Evolutionary conservation across 2,113 vertebrate species (phyloP).

Genomic region (Hippocampus guttulatus): DNA sequence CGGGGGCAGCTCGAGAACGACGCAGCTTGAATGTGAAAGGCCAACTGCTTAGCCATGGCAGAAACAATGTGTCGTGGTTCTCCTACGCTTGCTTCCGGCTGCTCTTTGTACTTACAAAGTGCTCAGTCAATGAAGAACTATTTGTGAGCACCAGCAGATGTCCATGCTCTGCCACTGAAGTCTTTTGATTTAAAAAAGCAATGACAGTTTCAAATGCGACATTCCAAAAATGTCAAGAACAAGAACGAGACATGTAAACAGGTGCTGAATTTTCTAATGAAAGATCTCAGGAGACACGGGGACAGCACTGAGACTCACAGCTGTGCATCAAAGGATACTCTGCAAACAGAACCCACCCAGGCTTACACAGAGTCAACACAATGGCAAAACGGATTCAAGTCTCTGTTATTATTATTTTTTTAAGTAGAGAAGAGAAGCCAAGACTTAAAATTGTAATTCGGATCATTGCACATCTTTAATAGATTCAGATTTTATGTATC

Average conservation of each 20-base stretch:
- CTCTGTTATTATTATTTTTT: not conserved
- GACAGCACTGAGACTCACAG: conserved; percentile 42
- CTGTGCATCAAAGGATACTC: conserved; percentile 50
- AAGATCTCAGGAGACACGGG: conserved; percentile 58
- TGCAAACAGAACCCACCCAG: conserved; percentile 42
- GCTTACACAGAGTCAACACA: conserved; percentile 13
- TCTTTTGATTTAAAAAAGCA: conserved; percentile 47
- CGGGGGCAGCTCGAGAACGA: conserved; percentile 52
- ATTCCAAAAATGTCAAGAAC: conserved; percentile 61
- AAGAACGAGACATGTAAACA: conserved; percentile 51
- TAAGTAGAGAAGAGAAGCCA: not conserved
- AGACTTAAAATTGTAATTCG: too few species aligned
- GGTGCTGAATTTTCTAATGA: conserved; percentile 45
- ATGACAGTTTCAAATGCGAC: conserved; percentile 56
- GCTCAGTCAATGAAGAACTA: conserved; percentile 32
- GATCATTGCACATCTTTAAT: too few species aligned
- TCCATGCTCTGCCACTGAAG: conserved; percentile 46
- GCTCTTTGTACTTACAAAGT: conserved; percentile 33
- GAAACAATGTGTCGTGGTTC: not conserved
- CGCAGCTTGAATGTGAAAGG: conserved; percentile 62
- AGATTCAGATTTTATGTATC: not conserved
- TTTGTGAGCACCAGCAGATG: conserved; percentile 46
- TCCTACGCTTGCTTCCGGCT: not conserved
- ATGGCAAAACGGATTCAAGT: conserved; percentile 11
- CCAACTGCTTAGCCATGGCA: conserved; percentile 41